A percentile compares a stretch with the other conserved stretches of the same genome.
These are phyloP conservation scores for Styela clava DNA, from an alignment of 23 tunicate species.

Conservation along the genomic window DNA sequence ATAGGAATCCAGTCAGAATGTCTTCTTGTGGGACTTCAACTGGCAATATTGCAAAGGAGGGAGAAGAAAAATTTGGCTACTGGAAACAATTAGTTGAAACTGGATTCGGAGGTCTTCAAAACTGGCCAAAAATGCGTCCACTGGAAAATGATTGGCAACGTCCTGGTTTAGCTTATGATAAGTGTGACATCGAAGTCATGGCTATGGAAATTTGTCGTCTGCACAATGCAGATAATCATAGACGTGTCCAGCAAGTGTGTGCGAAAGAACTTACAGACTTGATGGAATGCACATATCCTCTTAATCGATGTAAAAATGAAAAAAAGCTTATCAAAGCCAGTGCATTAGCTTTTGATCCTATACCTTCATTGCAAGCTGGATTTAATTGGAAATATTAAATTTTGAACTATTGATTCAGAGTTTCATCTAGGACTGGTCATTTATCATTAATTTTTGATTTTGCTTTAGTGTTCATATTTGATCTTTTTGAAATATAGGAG, in stretches of 20 bases:
- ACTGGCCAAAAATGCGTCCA: conserved; percentile 2
- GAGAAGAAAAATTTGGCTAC: neutral
- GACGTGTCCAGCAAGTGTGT: neutral
- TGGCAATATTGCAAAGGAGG: neutral
- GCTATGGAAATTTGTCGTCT: conserved; percentile 13
- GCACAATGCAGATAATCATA: neutral
- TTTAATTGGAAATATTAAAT: conserved; percentile 24
- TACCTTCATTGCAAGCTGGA: conserved; percentile 22
- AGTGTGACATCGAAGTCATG: conserved; percentile 18
- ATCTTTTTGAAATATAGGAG: neutral
- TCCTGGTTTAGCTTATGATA: neutral
- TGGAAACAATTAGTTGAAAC: neutral
- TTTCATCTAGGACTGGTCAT: neutral
- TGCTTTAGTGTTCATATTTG: neutral
- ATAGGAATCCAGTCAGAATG: too few relatives aligned
- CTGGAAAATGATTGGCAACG: conserved; percentile 14
- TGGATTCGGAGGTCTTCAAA: neutral
- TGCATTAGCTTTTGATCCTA: neutral
- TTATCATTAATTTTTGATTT: neutral
- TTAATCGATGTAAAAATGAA: neutral
- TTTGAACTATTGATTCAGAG: neutral
- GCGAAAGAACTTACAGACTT: conserved; percentile 1
- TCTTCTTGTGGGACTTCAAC: neutral
- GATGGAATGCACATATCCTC: conserved; percentile 4
- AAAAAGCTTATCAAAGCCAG: conserved; percentile 11